Percentiles rank a stretch among this genome's conserved stretches.
Conservation (phyloP, 2,113 vertebrate species). For the Pelecanus crispus region DNA sequence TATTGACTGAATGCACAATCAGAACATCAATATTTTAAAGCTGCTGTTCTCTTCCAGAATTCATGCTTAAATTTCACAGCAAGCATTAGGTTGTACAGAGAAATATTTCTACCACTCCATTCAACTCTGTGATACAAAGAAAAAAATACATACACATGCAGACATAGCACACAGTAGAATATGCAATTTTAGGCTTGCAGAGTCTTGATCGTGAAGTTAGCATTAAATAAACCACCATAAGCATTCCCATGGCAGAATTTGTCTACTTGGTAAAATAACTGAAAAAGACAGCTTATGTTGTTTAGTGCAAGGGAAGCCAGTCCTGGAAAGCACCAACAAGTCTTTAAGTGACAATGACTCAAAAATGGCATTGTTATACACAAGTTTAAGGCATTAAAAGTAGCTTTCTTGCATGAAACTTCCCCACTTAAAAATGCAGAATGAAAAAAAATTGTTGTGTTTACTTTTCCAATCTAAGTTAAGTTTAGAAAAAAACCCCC, state of each 20-base stretch:
- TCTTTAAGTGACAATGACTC: not conserved
- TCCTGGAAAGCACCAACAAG: not conserved
- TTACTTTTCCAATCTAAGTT: not conserved
- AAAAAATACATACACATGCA: not conserved
- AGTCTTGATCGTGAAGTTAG: fast-evolving
- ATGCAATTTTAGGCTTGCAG: not conserved
- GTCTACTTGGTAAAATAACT: not conserved
- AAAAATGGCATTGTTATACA: fast-evolving
- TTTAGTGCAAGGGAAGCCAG: not conserved
- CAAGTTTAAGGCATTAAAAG: not conserved
- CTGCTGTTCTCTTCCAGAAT: not conserved
- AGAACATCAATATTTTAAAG: not conserved
- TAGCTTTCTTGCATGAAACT: not conserved
- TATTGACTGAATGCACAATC: not conserved
- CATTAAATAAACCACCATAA: not conserved
- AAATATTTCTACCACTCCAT: not conserved
- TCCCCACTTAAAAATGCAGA: not conserved
- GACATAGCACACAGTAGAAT: fast-evolving
- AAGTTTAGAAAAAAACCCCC: not conserved
- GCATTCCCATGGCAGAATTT: fast-evolving
- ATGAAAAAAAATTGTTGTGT: not conserved
- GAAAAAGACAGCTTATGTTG: not conserved
- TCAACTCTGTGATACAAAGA: not conserved
- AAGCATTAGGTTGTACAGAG: not conserved
- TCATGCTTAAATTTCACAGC: not conserved